phyloP scores from a whole-genome alignment of 2,797 vertebrate genomes.

The Syngnathus acus region DNA sequence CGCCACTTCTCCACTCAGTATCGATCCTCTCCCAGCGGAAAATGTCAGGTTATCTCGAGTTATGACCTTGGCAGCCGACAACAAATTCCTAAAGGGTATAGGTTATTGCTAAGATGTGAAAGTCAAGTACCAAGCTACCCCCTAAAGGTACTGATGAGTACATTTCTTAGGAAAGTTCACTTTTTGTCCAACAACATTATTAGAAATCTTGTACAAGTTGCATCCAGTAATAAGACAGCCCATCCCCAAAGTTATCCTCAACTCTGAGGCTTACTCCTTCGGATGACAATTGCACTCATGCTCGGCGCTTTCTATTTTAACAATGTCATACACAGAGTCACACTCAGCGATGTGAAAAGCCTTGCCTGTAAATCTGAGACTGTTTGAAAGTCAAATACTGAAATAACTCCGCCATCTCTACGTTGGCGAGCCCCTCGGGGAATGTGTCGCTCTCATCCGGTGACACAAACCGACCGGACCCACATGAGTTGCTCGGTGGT shows the following conservation, averaged over 20 bases:
- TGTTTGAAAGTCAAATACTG: slow-evolving; percentile 32
- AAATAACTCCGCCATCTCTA: slow-evolving; percentile 43
- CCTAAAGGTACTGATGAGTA: neutral
- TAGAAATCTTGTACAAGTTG: neutral
- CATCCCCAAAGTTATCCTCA: neutral
- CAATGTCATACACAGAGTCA: slow-evolving; percentile 13
- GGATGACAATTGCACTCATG: neutral
- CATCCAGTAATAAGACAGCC: neutral
- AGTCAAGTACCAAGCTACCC: neutral
- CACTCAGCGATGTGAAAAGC: slow-evolving; percentile 11
- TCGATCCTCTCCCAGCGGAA: neutral
- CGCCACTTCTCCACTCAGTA: slow-evolving; percentile 1
- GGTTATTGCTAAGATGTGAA: neutral
- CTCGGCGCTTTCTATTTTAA: slow-evolving; percentile 15
- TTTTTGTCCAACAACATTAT: neutral
- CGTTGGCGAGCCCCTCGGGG: slow-evolving; percentile 31
- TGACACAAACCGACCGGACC: slow-evolving; percentile 59
- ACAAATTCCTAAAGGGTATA: neutral
- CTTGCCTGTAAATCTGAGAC: neutral
- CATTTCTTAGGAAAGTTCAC: neutral
- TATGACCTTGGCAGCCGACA: slow-evolving; percentile 1
- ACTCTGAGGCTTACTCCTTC: neutral
- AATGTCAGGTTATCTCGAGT: slow-evolving; percentile 18
- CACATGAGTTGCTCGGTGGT: slow-evolving; percentile 52
- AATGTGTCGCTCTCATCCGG: slow-evolving; percentile 51